Base-by-base conservation (phyloP, 2,797 vertebrate genomes). In the Pseudomugil tenellus region DNA sequence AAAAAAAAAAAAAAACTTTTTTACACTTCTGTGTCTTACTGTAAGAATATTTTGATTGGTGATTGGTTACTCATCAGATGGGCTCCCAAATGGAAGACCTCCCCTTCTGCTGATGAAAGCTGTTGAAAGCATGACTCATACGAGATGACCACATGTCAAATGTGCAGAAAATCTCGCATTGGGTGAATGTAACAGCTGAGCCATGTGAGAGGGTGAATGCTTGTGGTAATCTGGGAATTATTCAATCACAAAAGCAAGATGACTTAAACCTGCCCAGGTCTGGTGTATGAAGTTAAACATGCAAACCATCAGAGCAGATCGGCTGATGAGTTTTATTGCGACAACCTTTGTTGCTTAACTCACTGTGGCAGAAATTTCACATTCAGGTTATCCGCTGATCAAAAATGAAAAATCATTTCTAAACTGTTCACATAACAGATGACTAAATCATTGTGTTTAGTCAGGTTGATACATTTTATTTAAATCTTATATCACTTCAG, bases 81-180 rank as follows among this genome's bases (percentile, higher is more conserved):
- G 23, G 32, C 58, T 62, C 52, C 34, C 32, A 35, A 71, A 66
- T 61, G 52, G 12, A 68, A 41, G 67, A 59, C 34, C 49, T 48
- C 54, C 54, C 48, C 63, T 63, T 65, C 13, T 77, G 63, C 54
- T 52, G 58, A 16, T 75, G 73, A 70, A 75, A 73, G 21, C 70
- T 63, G 70, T 25, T 70, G 39, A 76, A 67, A 48, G 39, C 57
- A 72, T 80, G 76, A 84, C 62, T 89, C 81, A 78, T 63, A 35
- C 59, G 62, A 37, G 52, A 69, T 57, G 77, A 67, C 72, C 46
- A 48, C 12, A 37, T 59, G 71, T 76, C 64, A 74, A 63, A 61
- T 60, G 35, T 63, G 48, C 17, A 52, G 35, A 56, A 43, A 11
- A 46, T 67, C 46, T 39, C 37, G 58, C 41, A 62, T 61, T 7